Percentiles rank a stretch among this genome's conserved stretches.
These are phyloP conservation scores for Poeciliopsis presidionis DNA, from an alignment of 2,797 vertebrate species.

Conservation along the genomic window DNA sequence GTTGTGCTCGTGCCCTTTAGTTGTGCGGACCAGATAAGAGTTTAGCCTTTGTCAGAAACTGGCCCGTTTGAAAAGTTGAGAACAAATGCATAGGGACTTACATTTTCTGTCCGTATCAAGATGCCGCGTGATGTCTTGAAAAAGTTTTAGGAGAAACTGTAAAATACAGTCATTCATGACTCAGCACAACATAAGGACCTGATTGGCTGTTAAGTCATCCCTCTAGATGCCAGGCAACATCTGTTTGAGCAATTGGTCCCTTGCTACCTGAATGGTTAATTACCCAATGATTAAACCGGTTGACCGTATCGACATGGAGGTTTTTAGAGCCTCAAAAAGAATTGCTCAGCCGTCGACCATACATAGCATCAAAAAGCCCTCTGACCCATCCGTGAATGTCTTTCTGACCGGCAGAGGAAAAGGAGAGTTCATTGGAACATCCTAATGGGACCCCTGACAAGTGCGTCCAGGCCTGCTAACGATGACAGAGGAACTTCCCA, in stretches of 20 bases:
- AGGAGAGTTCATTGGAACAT: slow-evolving; percentile 68
- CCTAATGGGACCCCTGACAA: slow-evolving; percentile 74
- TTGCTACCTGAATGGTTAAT: slow-evolving; percentile 2
- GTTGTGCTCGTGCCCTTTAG: slow-evolving; percentile 34
- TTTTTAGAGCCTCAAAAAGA: background rate
- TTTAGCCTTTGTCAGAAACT: background rate
- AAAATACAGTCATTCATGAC: slow-evolving; percentile 14
- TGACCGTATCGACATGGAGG: background rate
- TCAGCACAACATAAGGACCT: background rate
- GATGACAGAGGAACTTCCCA: slow-evolving; percentile 80
- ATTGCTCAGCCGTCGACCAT: slow-evolving; percentile 18
- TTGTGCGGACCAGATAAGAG: background rate
- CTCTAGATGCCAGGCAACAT: slow-evolving; percentile 11
- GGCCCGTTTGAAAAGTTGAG: background rate
- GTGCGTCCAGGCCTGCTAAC: slow-evolving; percentile 72
- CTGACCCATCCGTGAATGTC: slow-evolving; percentile 36
- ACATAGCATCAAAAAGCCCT: slow-evolving; percentile 13
- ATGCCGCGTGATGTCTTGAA: no score
- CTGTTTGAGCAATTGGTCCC: background rate
- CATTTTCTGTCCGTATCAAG: background rate
- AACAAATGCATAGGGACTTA: background rate
- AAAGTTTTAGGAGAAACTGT: background rate
- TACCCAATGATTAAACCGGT: slow-evolving; percentile 1
- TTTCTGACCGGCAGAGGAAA: slow-evolving; percentile 44
- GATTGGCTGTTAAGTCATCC: background rate